Evolutionary conservation across 2,113 vertebrate genomes (phyloP), one percentile per base, ranked within the genome.

Genomic region (Podiceps cristatus): DNA sequence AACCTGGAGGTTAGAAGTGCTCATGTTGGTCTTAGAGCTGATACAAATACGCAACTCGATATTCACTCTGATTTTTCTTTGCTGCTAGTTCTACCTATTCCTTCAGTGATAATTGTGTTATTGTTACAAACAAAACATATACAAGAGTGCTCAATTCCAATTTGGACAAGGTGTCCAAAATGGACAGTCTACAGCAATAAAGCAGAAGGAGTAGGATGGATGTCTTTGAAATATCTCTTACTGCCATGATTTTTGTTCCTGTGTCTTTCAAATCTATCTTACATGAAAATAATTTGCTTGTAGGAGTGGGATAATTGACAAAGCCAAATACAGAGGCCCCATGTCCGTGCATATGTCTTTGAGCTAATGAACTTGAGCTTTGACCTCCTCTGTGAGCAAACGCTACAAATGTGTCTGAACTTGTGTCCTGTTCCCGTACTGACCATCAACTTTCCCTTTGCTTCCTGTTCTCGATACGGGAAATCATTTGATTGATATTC

Each of bases 221-320:
- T 64, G 11, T 45, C 58, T 80, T 80, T 69, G 24, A 80, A 77
- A 42, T 77, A 35, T 6, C 7, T 82, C 2, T 7, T 69, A 11
- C 27, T 93, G 25, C n/a, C 7, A 0, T 71, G 44, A 20, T 29
- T 90, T 89, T 89, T 90, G 5, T 33, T 83, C 40, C 66, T 49
- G 2, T 1, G 0, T 64, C 59, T 92, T 88, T 86, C 66, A 86
- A 2, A 50, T 80, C 29, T 52, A 16, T 12, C 22, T 58, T 79
- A 44, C 9, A 1, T 77, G 18, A 60, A 75, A 79, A 60, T 33
- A 53, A 24, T 76, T 72, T 44, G 4, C 58, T 88, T 0, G 0
- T 71, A 28, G 49, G 33, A 60, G 33, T 75, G 49, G 17, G 27
- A 7, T 64, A 59, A 35, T 33, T 62, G 45, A 33, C 4, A 63